phyloP scores from a whole-genome alignment of 2,888 invertebrate genomes.

The Drosophila glabriapex region DNA sequence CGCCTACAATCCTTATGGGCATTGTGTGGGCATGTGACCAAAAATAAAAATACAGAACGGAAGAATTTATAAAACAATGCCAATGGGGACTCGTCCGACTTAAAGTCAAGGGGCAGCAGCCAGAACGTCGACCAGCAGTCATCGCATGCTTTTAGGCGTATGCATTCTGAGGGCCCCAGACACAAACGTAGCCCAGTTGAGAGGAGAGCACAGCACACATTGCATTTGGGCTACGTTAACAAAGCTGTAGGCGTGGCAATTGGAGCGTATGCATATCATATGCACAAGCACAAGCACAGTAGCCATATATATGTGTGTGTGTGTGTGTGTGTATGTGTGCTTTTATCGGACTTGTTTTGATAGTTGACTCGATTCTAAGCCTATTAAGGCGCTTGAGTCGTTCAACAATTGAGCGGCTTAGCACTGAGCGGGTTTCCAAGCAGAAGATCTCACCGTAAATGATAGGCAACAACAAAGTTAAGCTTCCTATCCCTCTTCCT shows the following conservation, averaged over 20 bases:
- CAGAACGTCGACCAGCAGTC: slow-evolving; percentile 24
- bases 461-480: slow-evolving; percentile 70
- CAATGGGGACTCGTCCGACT: slow-evolving; percentile 30
- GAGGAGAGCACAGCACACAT: slow-evolving; percentile 10
- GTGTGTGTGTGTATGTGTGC: slow-evolving; percentile 26
- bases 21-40: slow-evolving; percentile 49
- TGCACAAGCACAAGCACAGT: slow-evolving; percentile 18
- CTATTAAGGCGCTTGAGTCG: slow-evolving; percentile 75
- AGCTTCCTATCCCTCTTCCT: slow-evolving; percentile 41
- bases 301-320: not conserved
- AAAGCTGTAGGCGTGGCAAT: slow-evolving; percentile 67
- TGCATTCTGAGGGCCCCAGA: slow-evolving; percentile 25
- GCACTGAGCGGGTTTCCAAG: slow-evolving; percentile 72
- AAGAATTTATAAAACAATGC: slow-evolving; percentile 70
- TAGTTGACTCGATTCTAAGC: slow-evolving; percentile 76
- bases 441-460: slow-evolving; percentile 37
- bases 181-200: slow-evolving; percentile 52
- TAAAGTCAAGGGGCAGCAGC: slow-evolving; percentile 35
- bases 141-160: slow-evolving; percentile 20
- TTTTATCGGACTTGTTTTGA: slow-evolving; percentile 78
- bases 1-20: slow-evolving; percentile 10
- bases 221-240: slow-evolving; percentile 59
- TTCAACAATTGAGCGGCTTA: slow-evolving; percentile 73
- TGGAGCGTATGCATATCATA: slow-evolving; percentile 69
- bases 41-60: slow-evolving; percentile 60